phyloP scores from a whole-genome alignment of 2,888 invertebrate genomes.

The Brassicogethes aeneus region DNA sequence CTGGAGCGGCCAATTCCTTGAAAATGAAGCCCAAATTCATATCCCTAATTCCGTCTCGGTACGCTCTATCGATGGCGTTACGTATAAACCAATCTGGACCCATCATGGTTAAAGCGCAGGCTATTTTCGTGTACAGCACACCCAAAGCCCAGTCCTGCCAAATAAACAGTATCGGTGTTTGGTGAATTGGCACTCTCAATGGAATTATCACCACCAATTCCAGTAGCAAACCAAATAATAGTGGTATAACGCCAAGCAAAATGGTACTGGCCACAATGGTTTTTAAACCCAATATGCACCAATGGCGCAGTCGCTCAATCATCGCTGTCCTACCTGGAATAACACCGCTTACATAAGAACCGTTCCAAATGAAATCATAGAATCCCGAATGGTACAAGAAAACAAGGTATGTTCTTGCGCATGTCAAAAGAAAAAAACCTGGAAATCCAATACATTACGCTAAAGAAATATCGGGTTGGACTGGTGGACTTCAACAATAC shows the following conservation, averaged over 20 bases:
- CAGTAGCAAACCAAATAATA: conserved; percentile 84
- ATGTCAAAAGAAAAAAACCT: too few species aligned
- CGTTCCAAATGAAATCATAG: too few species aligned
- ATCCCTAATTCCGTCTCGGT: conserved; percentile 86
- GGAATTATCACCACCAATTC: conserved; percentile 91
- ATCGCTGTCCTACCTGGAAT: conserved; percentile 70
- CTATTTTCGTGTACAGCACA: conserved; percentile 94
- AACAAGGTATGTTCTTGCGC: too few species aligned
- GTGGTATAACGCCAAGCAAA: conserved; percentile 81
- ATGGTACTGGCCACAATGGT: conserved; percentile 68
- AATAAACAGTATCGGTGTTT: conserved; percentile 80
- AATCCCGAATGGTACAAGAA: too few species aligned
- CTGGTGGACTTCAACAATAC: too few species aligned
- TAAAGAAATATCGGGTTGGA: too few species aligned
- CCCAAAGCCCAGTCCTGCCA: conserved; percentile 99
- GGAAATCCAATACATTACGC: too few species aligned
- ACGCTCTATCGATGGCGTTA: conserved; percentile 85
- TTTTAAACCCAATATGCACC: conserved; percentile 66
- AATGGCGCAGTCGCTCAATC: conserved; percentile 59
- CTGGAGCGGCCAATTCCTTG: conserved; percentile 78
- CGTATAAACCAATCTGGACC: conserved; percentile 94
- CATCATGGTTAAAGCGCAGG: conserved; percentile 95
- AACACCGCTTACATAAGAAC: too few species aligned
- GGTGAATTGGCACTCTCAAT: conserved; percentile 81
- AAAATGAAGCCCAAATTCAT: conserved; percentile 85